Evolutionary conservation across 2,888 invertebrate genomes (phyloP).

Genomic region (Rapana venosa): DNA sequence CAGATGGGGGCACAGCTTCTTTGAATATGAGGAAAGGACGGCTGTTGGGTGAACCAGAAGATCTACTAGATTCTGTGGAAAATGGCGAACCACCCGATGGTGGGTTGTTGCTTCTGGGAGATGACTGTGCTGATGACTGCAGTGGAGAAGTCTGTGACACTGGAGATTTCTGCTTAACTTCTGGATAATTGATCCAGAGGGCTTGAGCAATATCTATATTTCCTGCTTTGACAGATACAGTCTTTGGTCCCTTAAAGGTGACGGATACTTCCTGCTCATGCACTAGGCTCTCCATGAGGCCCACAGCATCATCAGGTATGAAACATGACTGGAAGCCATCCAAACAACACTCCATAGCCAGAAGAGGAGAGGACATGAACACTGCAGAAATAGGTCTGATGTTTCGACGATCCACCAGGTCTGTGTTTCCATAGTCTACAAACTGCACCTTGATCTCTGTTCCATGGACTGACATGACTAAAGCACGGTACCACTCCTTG

Average conservation of each 20-base stretch:
- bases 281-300: conserved; percentile 57
- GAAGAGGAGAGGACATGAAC: conserved; percentile 44
- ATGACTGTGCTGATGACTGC: background rate
- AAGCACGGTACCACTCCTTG: conserved; percentile 68
- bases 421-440: conserved; percentile 73
- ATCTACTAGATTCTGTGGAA: background rate
- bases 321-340: conserved; percentile 31
- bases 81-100: background rate
- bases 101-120: background rate
- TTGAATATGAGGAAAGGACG: conserved; percentile 28
- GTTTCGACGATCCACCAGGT: conserved; percentile 49
- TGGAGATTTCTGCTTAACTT: background rate
- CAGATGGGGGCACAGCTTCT: conserved; percentile 39
- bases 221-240: conserved; percentile 53
- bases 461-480: conserved; percentile 55
- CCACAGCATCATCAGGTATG: background rate
- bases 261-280: conserved; percentile 60
- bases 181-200: conserved; percentile 36
- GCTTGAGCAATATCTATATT: conserved; percentile 52
- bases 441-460: conserved; percentile 63
- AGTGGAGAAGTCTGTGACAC: background rate
- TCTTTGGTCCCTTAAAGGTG: conserved; percentile 51
- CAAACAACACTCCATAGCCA: conserved; percentile 56
- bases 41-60: background rate
- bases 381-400: conserved; percentile 50